A percentile compares a stretch with the other conserved stretches of the same genome.
Evolutionary conservation across 2,888 invertebrate genomes (phyloP).

Genomic region (Meandrusa payeni): DNA sequence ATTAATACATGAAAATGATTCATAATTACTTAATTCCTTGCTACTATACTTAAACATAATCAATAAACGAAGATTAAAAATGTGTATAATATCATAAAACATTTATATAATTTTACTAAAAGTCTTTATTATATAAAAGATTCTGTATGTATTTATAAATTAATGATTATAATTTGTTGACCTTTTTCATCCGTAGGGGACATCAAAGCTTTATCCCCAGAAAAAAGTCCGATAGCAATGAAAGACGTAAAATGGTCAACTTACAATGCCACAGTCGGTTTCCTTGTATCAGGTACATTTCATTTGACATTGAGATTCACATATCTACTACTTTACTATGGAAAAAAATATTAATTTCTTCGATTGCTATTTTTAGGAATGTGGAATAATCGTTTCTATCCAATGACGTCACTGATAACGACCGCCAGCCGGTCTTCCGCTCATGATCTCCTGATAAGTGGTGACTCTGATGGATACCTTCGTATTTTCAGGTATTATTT

Average conservation of each 20-base stretch:
- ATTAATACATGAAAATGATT: too few species aligned
- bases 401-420: slow-evolving; percentile 90
- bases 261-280: slow-evolving; percentile 92
- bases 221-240: slow-evolving; percentile 94
- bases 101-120: too few species aligned
- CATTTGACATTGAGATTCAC: too few species aligned
- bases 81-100: too few species aligned
- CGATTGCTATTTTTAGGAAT: slow-evolving; percentile 78
- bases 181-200: slow-evolving; percentile 86
- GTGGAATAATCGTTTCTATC: slow-evolving; percentile 95
- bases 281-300: slow-evolving; percentile 88
- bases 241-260: slow-evolving; percentile 95
- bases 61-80: too few species aligned
- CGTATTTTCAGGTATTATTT: slow-evolving; percentile 86
- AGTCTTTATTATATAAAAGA: too few species aligned
- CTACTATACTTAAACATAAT: too few species aligned
- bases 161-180: too few species aligned
- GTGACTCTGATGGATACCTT: slow-evolving; percentile 94
- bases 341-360: too few species aligned
- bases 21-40: too few species aligned
- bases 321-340: too few species aligned
- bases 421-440: slow-evolving; percentile 91
- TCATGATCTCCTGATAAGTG: slow-evolving; percentile 90
- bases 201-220: slow-evolving; percentile 91
- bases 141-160: too few species aligned